These are phyloP conservation scores for Papilio xuthus DNA, from an alignment of 1,140 invertebrate species.

Conservation along the genomic window DNA sequence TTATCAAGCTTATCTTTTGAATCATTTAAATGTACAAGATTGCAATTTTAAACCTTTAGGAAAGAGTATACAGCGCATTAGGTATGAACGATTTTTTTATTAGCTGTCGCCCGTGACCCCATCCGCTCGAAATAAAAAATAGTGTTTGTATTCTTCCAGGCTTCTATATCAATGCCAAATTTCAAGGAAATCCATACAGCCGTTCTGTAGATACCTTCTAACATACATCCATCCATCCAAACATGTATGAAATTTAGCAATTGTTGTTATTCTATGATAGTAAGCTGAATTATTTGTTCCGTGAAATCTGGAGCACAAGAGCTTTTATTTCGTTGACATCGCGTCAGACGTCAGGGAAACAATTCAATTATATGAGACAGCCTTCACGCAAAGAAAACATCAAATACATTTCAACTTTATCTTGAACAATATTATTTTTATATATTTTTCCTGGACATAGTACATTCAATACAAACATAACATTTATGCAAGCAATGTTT, in stretches of 20 bases:
- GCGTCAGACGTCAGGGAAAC: slow-evolving; percentile 14
- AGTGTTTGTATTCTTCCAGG: too few relatives aligned
- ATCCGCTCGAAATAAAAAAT: too few relatives aligned
- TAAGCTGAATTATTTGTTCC: background rate
- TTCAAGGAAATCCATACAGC: too few relatives aligned
- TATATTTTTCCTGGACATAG: background rate
- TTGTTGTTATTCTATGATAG: background rate
- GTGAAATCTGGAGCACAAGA: slow-evolving; percentile 3
- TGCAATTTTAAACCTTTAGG: background rate
- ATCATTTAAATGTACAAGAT: background rate
- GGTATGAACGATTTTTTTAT: too few relatives aligned
- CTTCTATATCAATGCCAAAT: too few relatives aligned
- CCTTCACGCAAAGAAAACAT: slow-evolving; percentile 17
- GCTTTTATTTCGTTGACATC: slow-evolving; percentile 21
- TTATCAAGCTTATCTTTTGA: background rate
- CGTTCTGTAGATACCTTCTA: too few relatives aligned
- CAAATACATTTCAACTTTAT: slow-evolving; percentile 15
- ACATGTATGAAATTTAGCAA: background rate
- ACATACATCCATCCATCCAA: too few relatives aligned
- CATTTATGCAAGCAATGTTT: background rate
- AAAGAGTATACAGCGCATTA: too few relatives aligned
- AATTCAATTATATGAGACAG: slow-evolving; percentile 24
- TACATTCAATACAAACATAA: background rate
- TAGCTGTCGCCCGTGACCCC: too few relatives aligned
- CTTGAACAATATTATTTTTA: slow-evolving; percentile 1